phyloP scores from a whole-genome alignment of 2,888 invertebrate species.

The Aphidoletes aphidimyza region DNA sequence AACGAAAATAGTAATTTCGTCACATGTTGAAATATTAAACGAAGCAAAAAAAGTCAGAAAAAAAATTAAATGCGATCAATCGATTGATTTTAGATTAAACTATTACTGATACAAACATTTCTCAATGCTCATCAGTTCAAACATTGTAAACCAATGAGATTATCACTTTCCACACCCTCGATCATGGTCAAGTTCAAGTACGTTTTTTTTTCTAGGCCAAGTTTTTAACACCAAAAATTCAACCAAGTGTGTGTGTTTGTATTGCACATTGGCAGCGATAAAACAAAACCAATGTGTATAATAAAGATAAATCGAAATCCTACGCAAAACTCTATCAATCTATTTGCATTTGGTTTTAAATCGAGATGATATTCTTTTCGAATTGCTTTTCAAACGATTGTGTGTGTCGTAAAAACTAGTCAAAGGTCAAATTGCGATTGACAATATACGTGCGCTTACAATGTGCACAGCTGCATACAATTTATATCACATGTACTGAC shows the following conservation, averaged over 20 bases:
- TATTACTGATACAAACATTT: not conserved
- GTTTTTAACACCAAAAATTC: no score
- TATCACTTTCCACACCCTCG: not conserved
- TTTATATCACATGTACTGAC: no score
- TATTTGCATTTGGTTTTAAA: no score
- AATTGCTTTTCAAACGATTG: no score
- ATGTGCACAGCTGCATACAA: no score
- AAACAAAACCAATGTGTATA: not conserved
- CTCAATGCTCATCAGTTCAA: not conserved
- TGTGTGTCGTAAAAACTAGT: constrained; percentile 13
- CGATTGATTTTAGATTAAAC: not conserved
- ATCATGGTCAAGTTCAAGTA: not conserved
- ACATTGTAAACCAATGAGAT: not conserved
- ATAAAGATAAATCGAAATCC: not conserved
- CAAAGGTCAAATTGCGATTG: not conserved
- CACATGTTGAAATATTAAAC: not conserved
- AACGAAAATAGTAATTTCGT: constrained; percentile 10
- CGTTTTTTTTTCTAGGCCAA: no score
- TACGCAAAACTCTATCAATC: not conserved
- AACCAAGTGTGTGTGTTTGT: not conserved
- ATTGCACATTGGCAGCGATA: not conserved
- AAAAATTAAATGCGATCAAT: not conserved
- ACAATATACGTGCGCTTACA: no score
- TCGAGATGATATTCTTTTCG: no score
- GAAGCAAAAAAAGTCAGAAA: not conserved